Conservation (phyloP, 2,797 vertebrate species). For the Falco novaeseelandiae region DNA sequence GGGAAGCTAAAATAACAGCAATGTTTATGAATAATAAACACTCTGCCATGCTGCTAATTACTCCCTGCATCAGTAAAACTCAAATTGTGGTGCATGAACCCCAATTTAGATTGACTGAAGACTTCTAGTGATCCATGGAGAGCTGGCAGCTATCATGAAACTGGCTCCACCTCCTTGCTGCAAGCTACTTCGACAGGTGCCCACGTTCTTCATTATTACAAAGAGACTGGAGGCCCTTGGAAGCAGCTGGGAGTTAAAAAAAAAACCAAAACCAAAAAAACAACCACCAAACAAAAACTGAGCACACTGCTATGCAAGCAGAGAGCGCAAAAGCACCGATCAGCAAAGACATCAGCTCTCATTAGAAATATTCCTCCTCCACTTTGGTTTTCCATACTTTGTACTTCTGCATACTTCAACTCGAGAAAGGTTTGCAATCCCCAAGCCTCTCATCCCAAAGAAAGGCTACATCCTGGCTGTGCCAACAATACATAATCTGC, state of each 20-base stretch:
- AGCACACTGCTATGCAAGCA: neutral
- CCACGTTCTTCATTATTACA: neutral
- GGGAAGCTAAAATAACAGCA: conserved; percentile 1
- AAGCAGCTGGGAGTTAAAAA: conserved; percentile 30
- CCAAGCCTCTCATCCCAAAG: neutral
- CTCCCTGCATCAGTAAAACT: conserved; percentile 16
- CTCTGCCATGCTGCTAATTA: neutral
- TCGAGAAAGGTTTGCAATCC: neutral
- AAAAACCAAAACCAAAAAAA: neutral
- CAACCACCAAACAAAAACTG: neutral
- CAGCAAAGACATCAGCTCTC: neutral
- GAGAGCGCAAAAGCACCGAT: neutral
- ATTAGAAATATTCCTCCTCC: neutral
- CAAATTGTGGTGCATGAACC: neutral
- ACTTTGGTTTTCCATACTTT: neutral
- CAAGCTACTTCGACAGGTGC: conserved; percentile 51
- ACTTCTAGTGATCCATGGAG: conserved; percentile 38
- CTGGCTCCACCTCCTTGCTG: conserved; percentile 18
- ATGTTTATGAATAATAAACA: conserved; percentile 29
- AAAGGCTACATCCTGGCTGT: neutral
- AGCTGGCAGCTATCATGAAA: neutral
- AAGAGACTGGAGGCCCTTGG: conserved; percentile 14
- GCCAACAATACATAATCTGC: neutral
- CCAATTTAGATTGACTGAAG: conserved; percentile 12
- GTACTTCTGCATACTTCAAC: neutral